Evolutionary conservation across 2,797 vertebrate species (phyloP), one percentile per base, ranked within the genome.

Genomic region (Nannoperca australis): DNA sequence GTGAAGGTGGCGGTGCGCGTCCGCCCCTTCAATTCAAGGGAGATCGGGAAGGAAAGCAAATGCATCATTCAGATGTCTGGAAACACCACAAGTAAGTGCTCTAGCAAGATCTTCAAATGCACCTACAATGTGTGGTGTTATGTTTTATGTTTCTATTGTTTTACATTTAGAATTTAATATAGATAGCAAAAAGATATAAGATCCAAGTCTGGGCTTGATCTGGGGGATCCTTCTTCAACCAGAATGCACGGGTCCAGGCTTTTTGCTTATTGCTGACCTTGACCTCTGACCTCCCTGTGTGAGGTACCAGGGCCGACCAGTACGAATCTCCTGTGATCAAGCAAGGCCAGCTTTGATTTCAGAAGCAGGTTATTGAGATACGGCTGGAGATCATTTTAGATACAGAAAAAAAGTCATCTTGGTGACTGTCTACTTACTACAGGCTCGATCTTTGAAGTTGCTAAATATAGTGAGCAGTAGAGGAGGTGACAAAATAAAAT

Each of bases 11-110:
- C 97, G 11, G 98, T 99, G 90, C 95, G 98, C 0, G 98, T 99
- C 88, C 98, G 98, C 89, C 98, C 98, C 88, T 99, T 99, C 95
- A 99, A 99, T 84, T 97, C 98, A 72, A 96, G 98, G 62, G 98
- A 99, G 88, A 98, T 95, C 24, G 92, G 95, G 85, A 97, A 96
- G 8, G 98, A 99, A 6, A 98, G 97, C 82, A 99, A 98, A 92
- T 99, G 98, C 87, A 99, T 99, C 83, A 99, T 99, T 83, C 97
- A 99, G 95, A 99, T 99, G 98, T 93, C 97, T 0, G 98, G 98
- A 66, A 99, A 97, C 94, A 99, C 98, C 81, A 99, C 98, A 64
- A 99, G 98, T 99, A 90, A 98, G 98, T 98, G 56, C 22, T 53
- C 14, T 2, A 32, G 36, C 2, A 14, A 32, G 13, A 53, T 20